phyloP scores from a whole-genome alignment of 2,113 vertebrate genomes.

The Stegastes partitus region DNA sequence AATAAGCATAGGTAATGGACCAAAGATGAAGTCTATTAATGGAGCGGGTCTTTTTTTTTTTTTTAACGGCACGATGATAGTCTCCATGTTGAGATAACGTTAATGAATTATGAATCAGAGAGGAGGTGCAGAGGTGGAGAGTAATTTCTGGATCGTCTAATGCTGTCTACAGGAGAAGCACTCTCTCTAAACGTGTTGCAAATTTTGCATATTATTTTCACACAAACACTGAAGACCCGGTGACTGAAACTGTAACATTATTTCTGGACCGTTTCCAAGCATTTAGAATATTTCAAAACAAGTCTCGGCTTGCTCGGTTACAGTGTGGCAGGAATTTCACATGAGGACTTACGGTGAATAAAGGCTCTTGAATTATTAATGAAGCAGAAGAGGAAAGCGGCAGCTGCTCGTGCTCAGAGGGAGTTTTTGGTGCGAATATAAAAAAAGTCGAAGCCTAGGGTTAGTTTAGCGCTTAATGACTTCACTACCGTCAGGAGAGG shows the following conservation, averaged over 20 bases:
- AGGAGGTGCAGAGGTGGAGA: slow-evolving; percentile 34
- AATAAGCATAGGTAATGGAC: slow-evolving; percentile 53
- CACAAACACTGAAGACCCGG: neutral
- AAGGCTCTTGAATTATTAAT: slow-evolving; percentile 69
- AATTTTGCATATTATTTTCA: slow-evolving; percentile 2
- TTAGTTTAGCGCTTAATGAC: slow-evolving; percentile 43
- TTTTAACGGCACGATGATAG: slow-evolving; percentile 26
- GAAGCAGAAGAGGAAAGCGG: slow-evolving; percentile 38
- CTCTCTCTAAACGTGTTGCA: slow-evolving; percentile 1
- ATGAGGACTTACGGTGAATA: slow-evolving; percentile 18
- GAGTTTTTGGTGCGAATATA: slow-evolving; percentile 60
- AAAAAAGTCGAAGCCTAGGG: slow-evolving; percentile 32
- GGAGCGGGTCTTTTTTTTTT: slow-evolving; percentile 40
- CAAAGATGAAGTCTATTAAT: slow-evolving; percentile 36
- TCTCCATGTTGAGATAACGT: slow-evolving; percentile 40
- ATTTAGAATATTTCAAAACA: slow-evolving; percentile 46
- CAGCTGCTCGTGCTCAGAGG: slow-evolving; percentile 63
- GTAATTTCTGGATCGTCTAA: slow-evolving; percentile 33
- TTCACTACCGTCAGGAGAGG: slow-evolving; percentile 32
- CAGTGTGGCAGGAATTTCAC: slow-evolving; percentile 42
- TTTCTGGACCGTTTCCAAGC: slow-evolving; percentile 61
- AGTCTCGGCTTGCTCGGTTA: slow-evolving; percentile 21
- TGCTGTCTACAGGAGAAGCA: slow-evolving; percentile 1
- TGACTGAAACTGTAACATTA: slow-evolving; percentile 37
- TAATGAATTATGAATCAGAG: slow-evolving; percentile 49